Evolutionary conservation across 92 coral and sea anemone genomes (phyloP).

Genomic region (Paramuricea clavata): DNA sequence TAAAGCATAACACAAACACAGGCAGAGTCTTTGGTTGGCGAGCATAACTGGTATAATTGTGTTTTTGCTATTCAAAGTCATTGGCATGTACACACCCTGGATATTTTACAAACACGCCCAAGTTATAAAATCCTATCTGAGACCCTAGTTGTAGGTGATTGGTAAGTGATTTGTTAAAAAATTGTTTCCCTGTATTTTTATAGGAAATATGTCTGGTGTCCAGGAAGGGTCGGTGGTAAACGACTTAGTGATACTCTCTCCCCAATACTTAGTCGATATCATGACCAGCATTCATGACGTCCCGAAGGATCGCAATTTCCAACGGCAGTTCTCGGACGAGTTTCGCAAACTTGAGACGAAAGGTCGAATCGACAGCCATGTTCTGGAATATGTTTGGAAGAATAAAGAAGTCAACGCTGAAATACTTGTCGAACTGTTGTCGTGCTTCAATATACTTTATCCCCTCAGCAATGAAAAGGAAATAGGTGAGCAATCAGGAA

Average conservation of each 20-base stretch:
- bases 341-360: conserved; percentile 35
- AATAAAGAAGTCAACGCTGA: conserved; percentile 42
- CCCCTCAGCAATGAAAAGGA: conserved; percentile 36
- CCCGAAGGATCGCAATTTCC: conserved; percentile 36
- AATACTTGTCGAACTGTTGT: conserved; percentile 70
- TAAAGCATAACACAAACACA: too few species aligned
- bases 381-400: conserved; percentile 54
- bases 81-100: too few species aligned
- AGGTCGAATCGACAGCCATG: conserved; percentile 29
- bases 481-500: background rate
- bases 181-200: background rate
- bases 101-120: too few species aligned
- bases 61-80: too few species aligned
- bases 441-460: conserved; percentile 70
- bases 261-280: conserved; percentile 61
- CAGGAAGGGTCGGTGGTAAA: conserved; percentile 9
- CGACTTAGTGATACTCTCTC: conserved; percentile 51
- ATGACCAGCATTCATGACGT: conserved; percentile 65
- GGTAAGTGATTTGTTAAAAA: too few species aligned
- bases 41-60: too few species aligned
- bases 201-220: conserved; percentile 21
- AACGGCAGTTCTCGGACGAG: conserved; percentile 59
- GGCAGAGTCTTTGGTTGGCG: too few species aligned
- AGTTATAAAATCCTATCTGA: too few species aligned
- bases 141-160: too few species aligned